Base-by-base conservation (phyloP, 1,140 invertebrate genomes). In the Conus ventricosus region DNA sequence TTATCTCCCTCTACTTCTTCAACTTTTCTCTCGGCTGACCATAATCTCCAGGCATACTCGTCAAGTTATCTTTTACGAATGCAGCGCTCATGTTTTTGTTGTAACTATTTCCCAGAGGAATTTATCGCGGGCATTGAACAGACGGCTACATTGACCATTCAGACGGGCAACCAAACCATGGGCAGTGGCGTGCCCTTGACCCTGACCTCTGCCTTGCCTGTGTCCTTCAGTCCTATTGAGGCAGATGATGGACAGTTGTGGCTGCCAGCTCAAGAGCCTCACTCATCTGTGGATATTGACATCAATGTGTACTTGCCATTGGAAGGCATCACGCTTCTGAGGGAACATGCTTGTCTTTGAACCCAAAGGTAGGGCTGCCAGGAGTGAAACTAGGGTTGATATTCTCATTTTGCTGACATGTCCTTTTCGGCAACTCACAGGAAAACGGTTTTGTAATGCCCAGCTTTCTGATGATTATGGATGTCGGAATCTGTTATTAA, bases 51-150 rank as follows among this genome's bases (percentile, higher is more conserved):
- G 25, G 13, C 13, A 8, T 53, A 53, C 39, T 81, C 53, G 11
- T 81, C 51, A 15, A 54, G 39, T 39, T 39, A 78, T 39, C 23
- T n/a, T n/a, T n/a, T 78, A 11, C 1, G n/a, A 78, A 78, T 10
- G 11, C 27, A 78, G 23, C 10, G 1, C n/a, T 78, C n/a, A 78
- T 5, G 4, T 78, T 78, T 25, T 78, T 78, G 27, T 78, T 39
- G 39, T 39, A 39, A 39, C 39, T 27, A 27, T 80, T 60, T 84
- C 85, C 51, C 84, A 94, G 93, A 91, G 53, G 25, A 87, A 1
- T 92, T 96, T 4, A 88, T 96, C 6, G 95, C 96, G 89, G 96
- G 96, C 7, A 94, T 96, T 63, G 92, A 94, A 67, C 96, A 96
- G 89, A 90, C 92, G 7, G 93, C 96, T 54, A 91, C 93, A 7